These are phyloP conservation scores for Epicampocera succincta DNA, from an alignment of 2,888 invertebrate genomes.

Conservation along the genomic window DNA sequence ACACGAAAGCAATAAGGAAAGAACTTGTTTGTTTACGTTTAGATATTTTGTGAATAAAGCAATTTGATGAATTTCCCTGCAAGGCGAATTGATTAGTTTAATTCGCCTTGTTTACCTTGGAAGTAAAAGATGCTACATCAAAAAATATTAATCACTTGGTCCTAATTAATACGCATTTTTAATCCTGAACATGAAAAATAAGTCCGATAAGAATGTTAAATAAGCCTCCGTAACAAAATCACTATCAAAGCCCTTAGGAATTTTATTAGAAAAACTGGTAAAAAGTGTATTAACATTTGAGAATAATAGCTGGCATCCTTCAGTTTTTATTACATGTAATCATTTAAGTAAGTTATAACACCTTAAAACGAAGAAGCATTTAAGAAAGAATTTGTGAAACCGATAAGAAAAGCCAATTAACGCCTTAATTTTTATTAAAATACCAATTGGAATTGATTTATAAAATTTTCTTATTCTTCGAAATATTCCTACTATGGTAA, in stretches of 20 bases:
- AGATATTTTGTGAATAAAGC: background rate
- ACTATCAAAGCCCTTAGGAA: no score
- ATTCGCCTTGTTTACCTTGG: no score
- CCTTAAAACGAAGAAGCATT: constrained; percentile 14
- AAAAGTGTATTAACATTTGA: no score
- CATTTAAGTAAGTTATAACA: constrained; percentile 20
- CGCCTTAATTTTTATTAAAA: constrained; percentile 60
- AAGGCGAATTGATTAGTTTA: no score
- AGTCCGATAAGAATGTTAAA: no score
- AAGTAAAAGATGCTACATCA: no score
- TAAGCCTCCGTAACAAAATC: no score
- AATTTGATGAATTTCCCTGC: no score
- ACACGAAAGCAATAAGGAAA: background rate
- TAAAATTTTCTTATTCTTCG: constrained; percentile 10
- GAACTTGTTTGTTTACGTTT: background rate
- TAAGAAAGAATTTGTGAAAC: constrained; percentile 45
- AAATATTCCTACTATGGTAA: constrained; percentile 57
- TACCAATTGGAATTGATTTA: constrained; percentile 44
- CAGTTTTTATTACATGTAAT: background rate
- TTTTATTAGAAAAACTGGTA: no score
- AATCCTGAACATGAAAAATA: no score
- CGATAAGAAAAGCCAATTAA: constrained; percentile 62
- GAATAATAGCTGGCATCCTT: constrained; percentile 5
- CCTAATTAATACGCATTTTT: no score
- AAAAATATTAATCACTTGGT: no score